These are phyloP conservation scores for Eulithis testata DNA, from an alignment of 2,888 invertebrate genomes.

Conservation along the genomic window DNA sequence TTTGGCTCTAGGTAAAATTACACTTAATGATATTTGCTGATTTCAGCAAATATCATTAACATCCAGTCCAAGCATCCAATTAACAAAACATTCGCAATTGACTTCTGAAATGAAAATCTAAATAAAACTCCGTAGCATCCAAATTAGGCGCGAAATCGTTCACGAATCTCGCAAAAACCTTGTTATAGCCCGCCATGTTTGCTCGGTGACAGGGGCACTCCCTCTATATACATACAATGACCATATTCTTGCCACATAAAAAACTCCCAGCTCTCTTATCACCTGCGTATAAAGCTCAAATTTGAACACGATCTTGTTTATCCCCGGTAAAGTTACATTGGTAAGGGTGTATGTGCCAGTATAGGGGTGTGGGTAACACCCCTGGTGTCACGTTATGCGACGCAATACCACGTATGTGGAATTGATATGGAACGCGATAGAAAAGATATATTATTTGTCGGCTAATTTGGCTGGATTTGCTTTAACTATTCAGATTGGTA, in stretches of 20 bases:
- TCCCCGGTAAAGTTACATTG: conserved; percentile 50
- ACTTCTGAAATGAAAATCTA: conserved; percentile 29
- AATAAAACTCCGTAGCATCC: conserved; percentile 60
- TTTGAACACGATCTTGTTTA: conserved; percentile 36
- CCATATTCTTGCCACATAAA: conserved; percentile 45
- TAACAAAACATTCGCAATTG: conserved; percentile 27
- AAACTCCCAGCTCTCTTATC: conserved; percentile 41
- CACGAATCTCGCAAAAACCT: conserved; percentile 80
- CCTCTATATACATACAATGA: conserved; percentile 81
- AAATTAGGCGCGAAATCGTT: conserved; percentile 83
- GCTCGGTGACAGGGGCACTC: conserved; percentile 81
- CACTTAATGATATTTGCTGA: too few species aligned
- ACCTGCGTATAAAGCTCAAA: conserved; percentile 44
- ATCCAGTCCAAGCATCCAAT: conserved; percentile 13
- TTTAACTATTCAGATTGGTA: background rate
- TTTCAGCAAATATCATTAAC: too few species aligned
- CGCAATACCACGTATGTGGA: conserved; percentile 77
- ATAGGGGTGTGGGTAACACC: conserved; percentile 78
- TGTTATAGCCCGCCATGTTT: conserved; percentile 83
- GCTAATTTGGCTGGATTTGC: conserved; percentile 7
- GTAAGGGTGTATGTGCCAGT: conserved; percentile 70
- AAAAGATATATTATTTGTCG: conserved; percentile 71
- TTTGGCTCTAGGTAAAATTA: too few species aligned
- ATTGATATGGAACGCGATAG: conserved; percentile 80
- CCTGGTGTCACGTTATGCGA: conserved; percentile 74